These are phyloP conservation scores for Sceloporus tristichus DNA, from an alignment of 2,113 vertebrate genomes.

Conservation along the genomic window DNA sequence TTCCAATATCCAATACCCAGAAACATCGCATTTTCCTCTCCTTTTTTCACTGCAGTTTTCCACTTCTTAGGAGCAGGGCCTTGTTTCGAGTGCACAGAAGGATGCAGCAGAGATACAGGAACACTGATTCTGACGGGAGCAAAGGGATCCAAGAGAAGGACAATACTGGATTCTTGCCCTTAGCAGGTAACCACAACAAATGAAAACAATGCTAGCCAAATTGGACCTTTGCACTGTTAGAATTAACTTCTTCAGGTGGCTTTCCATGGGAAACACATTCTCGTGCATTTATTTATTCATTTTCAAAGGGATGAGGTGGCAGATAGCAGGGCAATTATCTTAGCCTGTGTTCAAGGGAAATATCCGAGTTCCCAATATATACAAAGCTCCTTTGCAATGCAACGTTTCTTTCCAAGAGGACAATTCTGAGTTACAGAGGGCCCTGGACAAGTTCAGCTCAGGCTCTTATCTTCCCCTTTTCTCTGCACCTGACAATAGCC, in stretches of 20 bases:
- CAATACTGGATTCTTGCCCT: no score
- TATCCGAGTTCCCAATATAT: slow-evolving; percentile 24
- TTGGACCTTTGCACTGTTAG: neutral
- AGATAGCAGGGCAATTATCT: neutral
- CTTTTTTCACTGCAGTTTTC: no score
- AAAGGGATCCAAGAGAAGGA: no score
- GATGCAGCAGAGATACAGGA: no score
- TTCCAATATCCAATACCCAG: no score
- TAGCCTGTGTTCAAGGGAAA: neutral
- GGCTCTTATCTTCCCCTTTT: slow-evolving; percentile 46
- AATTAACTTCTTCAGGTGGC: neutral
- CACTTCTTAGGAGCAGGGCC: no score
- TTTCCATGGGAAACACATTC: neutral
- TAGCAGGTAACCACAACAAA: no score
- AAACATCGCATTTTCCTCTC: no score
- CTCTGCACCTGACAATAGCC: slow-evolving; percentile 65
- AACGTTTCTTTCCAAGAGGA: slow-evolving; percentile 57
- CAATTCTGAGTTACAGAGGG: slow-evolving; percentile 57
- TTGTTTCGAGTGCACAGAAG: no score
- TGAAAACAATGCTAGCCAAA: no score
- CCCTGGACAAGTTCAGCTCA: slow-evolving; percentile 52
- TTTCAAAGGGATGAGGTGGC: neutral
- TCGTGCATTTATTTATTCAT: neutral
- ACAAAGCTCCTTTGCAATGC: slow-evolving; percentile 49
- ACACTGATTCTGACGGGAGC: no score